Conservation (phyloP, 2,888 invertebrate species). For the Pterostichus madidus region DNA sequence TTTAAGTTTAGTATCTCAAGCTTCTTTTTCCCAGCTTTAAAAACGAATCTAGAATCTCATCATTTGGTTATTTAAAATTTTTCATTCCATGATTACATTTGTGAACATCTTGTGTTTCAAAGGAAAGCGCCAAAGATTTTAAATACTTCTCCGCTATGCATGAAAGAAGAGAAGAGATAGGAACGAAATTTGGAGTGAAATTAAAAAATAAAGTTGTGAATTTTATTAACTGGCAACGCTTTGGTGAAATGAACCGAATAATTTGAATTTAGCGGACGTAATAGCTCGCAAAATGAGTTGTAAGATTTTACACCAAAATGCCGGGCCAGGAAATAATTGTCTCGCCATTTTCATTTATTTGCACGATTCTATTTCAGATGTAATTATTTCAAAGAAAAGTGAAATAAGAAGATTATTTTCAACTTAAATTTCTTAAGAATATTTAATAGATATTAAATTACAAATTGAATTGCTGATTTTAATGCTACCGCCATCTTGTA, state of each 20-base stretch:
- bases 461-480: conserved; percentile 41
- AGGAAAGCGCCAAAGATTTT: not conserved
- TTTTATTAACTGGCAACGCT: conserved; percentile 47
- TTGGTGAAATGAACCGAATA: conserved; percentile 45
- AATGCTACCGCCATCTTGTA: not conserved
- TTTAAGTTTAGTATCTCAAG: too few species aligned
- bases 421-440: conserved; percentile 13
- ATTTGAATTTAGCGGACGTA: conserved; percentile 42
- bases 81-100: not conserved
- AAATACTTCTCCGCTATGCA: not conserved
- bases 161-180: conserved; percentile 23
- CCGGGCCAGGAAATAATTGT: conserved; percentile 34
- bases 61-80: too few species aligned
- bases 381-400: conserved; percentile 20
- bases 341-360: conserved; percentile 35
- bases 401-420: conserved; percentile 26
- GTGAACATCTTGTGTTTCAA: conserved; percentile 3
- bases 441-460: conserved; percentile 20
- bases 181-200: conserved; percentile 12
- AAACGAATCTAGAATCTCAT: too few species aligned
- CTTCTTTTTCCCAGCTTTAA: too few species aligned
- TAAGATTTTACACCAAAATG: conserved; percentile 29
- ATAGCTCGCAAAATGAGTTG: conserved; percentile 50
- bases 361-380: not conserved
- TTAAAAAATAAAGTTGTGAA: conserved; percentile 53